Evolutionary conservation across 2,113 vertebrate species (phyloP).

Genomic region (Triplophysa dalaica): DNA sequence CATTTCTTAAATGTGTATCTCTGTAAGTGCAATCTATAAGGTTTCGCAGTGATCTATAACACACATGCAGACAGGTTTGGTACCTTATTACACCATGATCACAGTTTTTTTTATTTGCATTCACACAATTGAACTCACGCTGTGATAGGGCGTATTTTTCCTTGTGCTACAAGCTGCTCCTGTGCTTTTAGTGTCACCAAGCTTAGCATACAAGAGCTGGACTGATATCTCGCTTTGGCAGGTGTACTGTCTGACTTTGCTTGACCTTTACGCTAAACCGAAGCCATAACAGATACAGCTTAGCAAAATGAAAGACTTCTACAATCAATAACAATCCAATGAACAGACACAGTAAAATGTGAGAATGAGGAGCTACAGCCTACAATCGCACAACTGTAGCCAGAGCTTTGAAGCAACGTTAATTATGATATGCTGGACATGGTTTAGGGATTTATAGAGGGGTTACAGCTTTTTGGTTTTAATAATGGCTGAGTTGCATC

Average conservation of each 20-base stretch:
- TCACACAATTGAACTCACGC: conserved; percentile 18
- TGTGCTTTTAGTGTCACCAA: conserved; percentile 34
- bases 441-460: background rate
- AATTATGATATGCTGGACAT: background rate
- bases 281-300: background rate
- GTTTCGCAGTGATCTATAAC: background rate
- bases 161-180: conserved; percentile 24
- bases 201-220: conserved; percentile 10
- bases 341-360: background rate
- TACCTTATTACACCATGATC: conserved; percentile 5
- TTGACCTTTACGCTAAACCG: conserved; percentile 11
- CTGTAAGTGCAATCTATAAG: background rate
- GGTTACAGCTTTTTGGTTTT: background rate
- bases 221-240: conserved; percentile 29
- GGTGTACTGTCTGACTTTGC: conserved; percentile 19
- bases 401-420: background rate
- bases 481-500: no score
- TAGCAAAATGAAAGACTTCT: background rate
- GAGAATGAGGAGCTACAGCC: background rate
- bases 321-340: background rate
- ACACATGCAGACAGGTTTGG: conserved; percentile 10
- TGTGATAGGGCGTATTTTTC: conserved; percentile 17
- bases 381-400: background rate
- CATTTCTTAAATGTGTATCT: background rate
- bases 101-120: conserved; percentile 41